phyloP scores from a whole-genome alignment of 2,797 vertebrate species.

The Megaceryle alcyon region DNA sequence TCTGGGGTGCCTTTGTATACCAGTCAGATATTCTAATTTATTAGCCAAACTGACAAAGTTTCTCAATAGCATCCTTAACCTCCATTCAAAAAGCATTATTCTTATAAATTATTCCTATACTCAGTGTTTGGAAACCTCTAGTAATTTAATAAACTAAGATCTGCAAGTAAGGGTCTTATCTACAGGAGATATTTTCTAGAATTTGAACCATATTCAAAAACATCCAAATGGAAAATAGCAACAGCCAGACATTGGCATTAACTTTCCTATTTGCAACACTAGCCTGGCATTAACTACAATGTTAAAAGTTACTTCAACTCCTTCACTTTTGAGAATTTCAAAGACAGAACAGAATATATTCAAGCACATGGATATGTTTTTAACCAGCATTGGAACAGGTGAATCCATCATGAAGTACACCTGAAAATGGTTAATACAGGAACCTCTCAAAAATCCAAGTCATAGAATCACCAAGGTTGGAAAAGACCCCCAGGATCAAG shows the following conservation, averaged over 20 bases:
- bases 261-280: not conserved
- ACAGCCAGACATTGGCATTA: too few relatives aligned
- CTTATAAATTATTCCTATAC: not conserved
- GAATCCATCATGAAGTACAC: not conserved
- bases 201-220: not conserved
- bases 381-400: not conserved
- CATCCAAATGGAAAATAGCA: not conserved
- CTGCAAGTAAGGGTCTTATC: not conserved
- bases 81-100: not conserved
- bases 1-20: not conserved
- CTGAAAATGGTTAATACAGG: not conserved
- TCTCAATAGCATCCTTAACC: not conserved
- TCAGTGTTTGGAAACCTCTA: not conserved
- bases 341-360: fast-evolving
- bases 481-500: too few relatives aligned
- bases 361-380: not conserved
- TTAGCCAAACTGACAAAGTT: not conserved
- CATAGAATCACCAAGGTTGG: too few relatives aligned
- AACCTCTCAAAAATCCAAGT: not conserved
- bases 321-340: not conserved
- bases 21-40: not conserved
- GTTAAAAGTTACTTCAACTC: not conserved
- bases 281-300: not conserved
- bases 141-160: not conserved
- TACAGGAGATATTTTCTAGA: not conserved